These are phyloP conservation scores for Leptestheria dahalacensis DNA, from an alignment of 1,140 invertebrate genomes.

Conservation along the genomic window DNA sequence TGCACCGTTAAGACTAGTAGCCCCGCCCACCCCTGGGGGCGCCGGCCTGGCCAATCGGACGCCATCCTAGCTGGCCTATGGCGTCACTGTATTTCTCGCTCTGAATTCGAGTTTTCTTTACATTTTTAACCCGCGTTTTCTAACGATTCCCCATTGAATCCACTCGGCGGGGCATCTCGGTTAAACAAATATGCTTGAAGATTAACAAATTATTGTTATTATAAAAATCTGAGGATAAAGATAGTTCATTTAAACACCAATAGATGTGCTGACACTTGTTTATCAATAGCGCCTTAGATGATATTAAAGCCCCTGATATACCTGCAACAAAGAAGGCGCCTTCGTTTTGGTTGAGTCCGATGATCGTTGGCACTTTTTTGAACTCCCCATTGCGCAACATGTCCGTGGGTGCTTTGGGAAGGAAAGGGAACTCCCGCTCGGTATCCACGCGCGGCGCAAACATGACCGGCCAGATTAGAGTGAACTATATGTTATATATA, in stretches of 20 bases:
- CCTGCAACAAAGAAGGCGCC: slow-evolving; percentile 29
- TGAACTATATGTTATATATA: not conserved
- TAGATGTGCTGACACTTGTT: not conserved
- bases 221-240: no score
- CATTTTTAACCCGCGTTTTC: no score
- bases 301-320: not conserved
- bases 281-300: not conserved
- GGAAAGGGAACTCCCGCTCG: slow-evolving; percentile 39
- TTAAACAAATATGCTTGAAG: no score
- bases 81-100: no score
- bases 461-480: slow-evolving; percentile 3
- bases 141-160: no score
- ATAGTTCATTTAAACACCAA: not conserved
- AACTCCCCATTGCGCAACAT: slow-evolving; percentile 40
- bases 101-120: no score
- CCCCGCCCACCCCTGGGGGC: no score
- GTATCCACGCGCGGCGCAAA: slow-evolving; percentile 14
- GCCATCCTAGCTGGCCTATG: no score
- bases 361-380: slow-evolving; percentile 44
- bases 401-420: slow-evolving; percentile 41
- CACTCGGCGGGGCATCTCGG: no score
- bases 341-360: slow-evolving; percentile 46
- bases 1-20: no score
- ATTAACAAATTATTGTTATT: no score
- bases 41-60: no score